Conservation (phyloP, 2,797 vertebrate genomes). For the Pangasius djambal region DNA sequence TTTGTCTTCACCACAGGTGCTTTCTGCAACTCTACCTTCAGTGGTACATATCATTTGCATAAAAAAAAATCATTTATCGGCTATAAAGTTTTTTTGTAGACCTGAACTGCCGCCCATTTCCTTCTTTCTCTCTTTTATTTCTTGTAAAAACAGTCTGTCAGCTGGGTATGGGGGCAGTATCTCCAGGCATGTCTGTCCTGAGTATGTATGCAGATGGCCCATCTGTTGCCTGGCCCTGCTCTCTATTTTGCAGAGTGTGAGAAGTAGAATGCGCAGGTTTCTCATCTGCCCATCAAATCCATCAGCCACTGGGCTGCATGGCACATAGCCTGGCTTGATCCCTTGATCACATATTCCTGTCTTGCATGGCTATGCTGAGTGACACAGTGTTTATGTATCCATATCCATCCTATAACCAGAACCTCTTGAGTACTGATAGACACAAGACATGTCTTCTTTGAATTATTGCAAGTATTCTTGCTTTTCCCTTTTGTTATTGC, state of each 20-base stretch:
- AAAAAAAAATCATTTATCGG: neutral
- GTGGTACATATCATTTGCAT: neutral
- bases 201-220: slow-evolving; percentile 57
- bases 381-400: neutral
- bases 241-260: slow-evolving; percentile 33
- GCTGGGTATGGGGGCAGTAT: slow-evolving; percentile 33
- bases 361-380: neutral
- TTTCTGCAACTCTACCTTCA: neutral
- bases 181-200: slow-evolving; percentile 38
- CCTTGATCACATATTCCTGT: neutral
- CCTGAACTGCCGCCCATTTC: neutral
- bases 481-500: neutral
- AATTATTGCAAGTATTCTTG: neutral
- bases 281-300: slow-evolving; percentile 38
- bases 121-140: slow-evolving; percentile 1
- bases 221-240: slow-evolving; percentile 49
- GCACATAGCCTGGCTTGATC: neutral
- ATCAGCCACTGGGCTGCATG: slow-evolving; percentile 25
- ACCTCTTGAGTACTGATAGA: neutral
- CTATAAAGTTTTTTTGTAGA: slow-evolving; percentile 1
- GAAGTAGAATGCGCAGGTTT: slow-evolving; percentile 45
- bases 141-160: slow-evolving; percentile 32
- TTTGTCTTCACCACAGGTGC: slow-evolving; percentile 19
- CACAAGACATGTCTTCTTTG: neutral
- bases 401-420: neutral